Evolutionary conservation across 2,113 vertebrate genomes (phyloP), one percentile per base, ranked within the genome.

Genomic region (Thymallus thymallus): DNA sequence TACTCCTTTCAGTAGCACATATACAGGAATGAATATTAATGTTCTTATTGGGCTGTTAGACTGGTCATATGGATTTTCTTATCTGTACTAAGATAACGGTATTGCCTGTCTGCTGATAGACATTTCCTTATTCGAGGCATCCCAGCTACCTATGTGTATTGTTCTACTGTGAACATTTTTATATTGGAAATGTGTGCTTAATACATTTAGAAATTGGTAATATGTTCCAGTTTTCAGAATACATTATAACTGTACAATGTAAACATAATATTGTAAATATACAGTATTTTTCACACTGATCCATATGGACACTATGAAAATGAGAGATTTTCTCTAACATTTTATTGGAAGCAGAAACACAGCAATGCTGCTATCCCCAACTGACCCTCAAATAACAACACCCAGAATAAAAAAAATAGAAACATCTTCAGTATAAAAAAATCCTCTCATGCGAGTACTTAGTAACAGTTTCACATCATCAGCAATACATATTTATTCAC

Each of bases 371-470:
- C 78, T 79, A 81, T 84, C 81, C 77, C 78, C 80, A n/a, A n/a
- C n/a, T n/a, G n/a, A n/a, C 88, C 80, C 87, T 79, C 72, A 85
- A 83, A 86, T 91, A 89, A 92, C 82, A 88, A 92, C 89, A 87
- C 90, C 84, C 84, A 91, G 81, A 90, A 91, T 90, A 73, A 86
- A 77, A 76, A 83, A 86, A 85, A 92, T 93, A 91, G 84, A 93
- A 93, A 93, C 92, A 92, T 93, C 84, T 91, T 0, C 45, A 85
- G 92, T 93, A 91, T 93, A 92, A 93, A 94, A 93, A 92, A 91
- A 88, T 80, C 35, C 9, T 82, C 78, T 89, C 92, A 93, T 94
- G 93, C 93, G 86, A 91, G 89, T 88, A 93, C 90, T 91, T 86
- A 86, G 90, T 90, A 93, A 88, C 92, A 93, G 7, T 92, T 88